A percentile compares a stretch with the other conserved stretches of the same genome.
phyloP scores from a whole-genome alignment of 2,113 vertebrate genomes.

The Bambusicola thoracicus region DNA sequence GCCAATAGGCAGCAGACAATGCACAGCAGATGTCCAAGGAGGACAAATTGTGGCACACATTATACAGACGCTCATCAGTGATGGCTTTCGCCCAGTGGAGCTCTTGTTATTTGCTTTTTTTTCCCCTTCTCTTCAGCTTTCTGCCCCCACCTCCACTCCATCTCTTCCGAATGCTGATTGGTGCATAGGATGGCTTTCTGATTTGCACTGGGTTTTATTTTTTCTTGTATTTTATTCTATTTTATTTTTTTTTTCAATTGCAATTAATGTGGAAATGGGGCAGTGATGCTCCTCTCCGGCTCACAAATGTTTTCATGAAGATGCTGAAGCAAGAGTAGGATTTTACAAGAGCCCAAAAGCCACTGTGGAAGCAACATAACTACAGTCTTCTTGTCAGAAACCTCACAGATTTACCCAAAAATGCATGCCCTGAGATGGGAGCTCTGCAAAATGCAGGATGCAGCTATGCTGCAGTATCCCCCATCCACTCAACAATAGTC shows the following conservation, averaged over 20 bases:
- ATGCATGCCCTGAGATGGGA: neutral
- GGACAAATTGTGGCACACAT: constrained; percentile 84
- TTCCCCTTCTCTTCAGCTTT: neutral
- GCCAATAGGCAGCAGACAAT: constrained; percentile 80
- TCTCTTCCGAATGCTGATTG: neutral
- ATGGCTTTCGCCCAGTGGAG: constrained; percentile 73
- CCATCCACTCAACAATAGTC: neutral
- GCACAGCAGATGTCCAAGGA: constrained; percentile 90
- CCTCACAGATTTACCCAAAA: constrained; percentile 55
- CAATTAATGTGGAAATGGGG: constrained; percentile 33
- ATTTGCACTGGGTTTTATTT: constrained; percentile 75
- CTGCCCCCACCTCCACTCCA: neutral
- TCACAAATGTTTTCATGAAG: neutral
- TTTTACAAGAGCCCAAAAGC: constrained; percentile 6
- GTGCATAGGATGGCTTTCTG: constrained; percentile 70
- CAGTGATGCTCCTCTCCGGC: neutral
- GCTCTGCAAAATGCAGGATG: neutral
- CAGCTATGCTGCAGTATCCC: neutral
- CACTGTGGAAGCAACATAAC: constrained; percentile 60
- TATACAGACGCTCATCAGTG: constrained; percentile 71
- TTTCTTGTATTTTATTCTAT: neutral
- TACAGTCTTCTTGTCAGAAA: constrained; percentile 62
- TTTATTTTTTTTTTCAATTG: constrained; percentile 2
- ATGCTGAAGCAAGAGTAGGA: constrained; percentile 29
- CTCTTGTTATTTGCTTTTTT: neutral